Evolutionary conservation across 2,888 invertebrate species (phyloP), one percentile per base, ranked within the genome.

Genomic region (Macrophya alboannulata): DNA sequence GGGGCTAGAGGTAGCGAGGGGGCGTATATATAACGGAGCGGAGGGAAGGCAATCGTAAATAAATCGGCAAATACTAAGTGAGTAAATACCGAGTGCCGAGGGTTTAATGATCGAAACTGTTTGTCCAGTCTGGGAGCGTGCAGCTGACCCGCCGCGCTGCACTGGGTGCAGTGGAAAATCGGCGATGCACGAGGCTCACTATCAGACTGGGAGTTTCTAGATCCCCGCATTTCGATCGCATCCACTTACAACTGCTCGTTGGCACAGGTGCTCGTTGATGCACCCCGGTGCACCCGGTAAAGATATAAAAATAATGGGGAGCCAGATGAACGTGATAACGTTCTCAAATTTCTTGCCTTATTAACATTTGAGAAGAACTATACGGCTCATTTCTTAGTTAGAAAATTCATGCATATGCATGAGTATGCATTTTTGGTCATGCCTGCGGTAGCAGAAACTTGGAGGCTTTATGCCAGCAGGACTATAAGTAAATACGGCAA

Each of bases 91-190:
- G 87, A 84, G 87, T 82, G 82, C 86, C 74, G 65, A 74, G 81
- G 77, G 83, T 89, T 88, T 88, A 88, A 87, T 86, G 88, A 89
- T 86, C 85, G 87, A 86, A 88, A 87, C 86, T 90, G 88, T 90
- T 90, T 90, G 88, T 89, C 89, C 90, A 89, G 89, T 87, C 87
- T 90, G 90, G 90, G 90, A 90, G 90, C 88, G 88, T 87, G 88
- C 90, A 90, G 90, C 90, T 90, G 90, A 90, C 88, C 88, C 90
- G 90, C 90, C 55, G n/a, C 55, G 55, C 55, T 55, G 55, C 55
- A 55, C 62, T 37, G n/a, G 15, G 43, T 43, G 62, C 59, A 62
- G 31, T 81, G 59, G 59, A 55, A 77, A 77, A 31, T 77, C 77
- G 43, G 37, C 37, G 62, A 62, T 59, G 43, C 81, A 81, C 62